Base-by-base conservation (phyloP, 1,140 invertebrate species). In the Hesperophylax magnus region DNA sequence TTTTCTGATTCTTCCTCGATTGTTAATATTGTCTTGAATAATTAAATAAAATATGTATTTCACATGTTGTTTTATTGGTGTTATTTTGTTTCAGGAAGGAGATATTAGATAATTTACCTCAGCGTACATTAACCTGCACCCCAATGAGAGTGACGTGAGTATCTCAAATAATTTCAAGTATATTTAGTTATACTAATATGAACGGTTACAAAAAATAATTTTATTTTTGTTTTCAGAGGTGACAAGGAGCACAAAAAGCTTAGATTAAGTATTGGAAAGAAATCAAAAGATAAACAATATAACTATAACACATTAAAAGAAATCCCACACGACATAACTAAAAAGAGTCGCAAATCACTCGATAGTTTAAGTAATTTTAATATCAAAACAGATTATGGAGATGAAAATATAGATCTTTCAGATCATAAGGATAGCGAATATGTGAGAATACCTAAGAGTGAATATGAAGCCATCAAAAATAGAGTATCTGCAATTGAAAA, bases 381-480 rank as follows among this genome's bases (percentile, higher is more conserved):
- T 53, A 67, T 9, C 39, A 67, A 56, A 67, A 54, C 31, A 56
- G 76, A 82, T 34, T 79, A 78, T 47, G 53, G 54, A 74, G 56
- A 81, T 77, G 22, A 77, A 77, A 79, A 80, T 52, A 81, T 69
- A 78, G 82, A 77, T 80, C 65, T 81, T 56, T 81, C 65, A 54
- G 58, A 79, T 63, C 34, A 53, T 75, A 84, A 84, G 15, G 88
- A 91, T 65, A 88, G 89, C 47, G 93, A 94, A 81, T 95, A 93
- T 84, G 92, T 94, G 4, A 90, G 91, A 81, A 92, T 94, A 84
- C 91, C 93, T 17, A 94, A 94, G 87, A 93, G 90, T 71, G 94
- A 95, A 86, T 95, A 94, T 82, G 93, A 95, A 86, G 93, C 93
- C 83, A 94, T 95, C 56, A 94, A 94, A 86, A 94, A 91, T 85